phyloP scores from a whole-genome alignment of 2,888 invertebrate species.

The Nysson spinosus region DNA sequence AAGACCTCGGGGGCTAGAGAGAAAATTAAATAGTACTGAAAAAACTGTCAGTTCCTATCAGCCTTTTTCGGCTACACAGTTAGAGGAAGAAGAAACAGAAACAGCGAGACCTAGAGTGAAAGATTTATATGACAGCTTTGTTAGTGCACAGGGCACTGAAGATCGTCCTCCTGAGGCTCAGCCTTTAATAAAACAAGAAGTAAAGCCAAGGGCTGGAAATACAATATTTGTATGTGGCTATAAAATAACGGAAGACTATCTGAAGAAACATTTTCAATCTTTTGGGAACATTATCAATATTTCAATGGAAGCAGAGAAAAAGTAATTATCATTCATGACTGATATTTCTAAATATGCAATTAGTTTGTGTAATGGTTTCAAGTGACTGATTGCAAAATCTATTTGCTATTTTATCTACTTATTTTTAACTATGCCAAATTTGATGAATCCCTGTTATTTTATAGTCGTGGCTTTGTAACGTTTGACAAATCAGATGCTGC shows the following conservation, averaged over 20 bases:
- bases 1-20: conserved; percentile 88
- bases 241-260: conserved; percentile 87
- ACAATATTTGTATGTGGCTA: conserved; percentile 90
- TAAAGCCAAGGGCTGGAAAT: conserved; percentile 85
- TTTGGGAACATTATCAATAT: conserved; percentile 89
- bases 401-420: no score
- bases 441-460: no score
- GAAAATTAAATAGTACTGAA: conserved; percentile 86
- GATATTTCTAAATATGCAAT: not conserved
- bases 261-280: conserved; percentile 86
- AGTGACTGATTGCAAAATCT: no score
- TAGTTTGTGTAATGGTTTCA: no score
- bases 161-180: conserved; percentile 79
- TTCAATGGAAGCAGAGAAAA: conserved; percentile 90
- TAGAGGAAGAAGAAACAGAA: conserved; percentile 83
- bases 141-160: conserved; percentile 83
- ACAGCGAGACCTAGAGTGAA: conserved; percentile 80
- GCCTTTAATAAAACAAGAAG: conserved; percentile 79
- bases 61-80: conserved; percentile 91
- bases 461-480: conserved; percentile 92
- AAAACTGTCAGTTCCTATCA: conserved; percentile 92
- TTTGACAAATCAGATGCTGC: conserved; percentile 94
- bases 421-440: no score
- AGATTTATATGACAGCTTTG: conserved; percentile 88
- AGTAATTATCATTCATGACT: conserved; percentile 78